Percentiles rank a stretch among this genome's conserved stretches.
Conservation (phyloP, 1,140 invertebrate genomes). For the Caerostris extrusa region DNA sequence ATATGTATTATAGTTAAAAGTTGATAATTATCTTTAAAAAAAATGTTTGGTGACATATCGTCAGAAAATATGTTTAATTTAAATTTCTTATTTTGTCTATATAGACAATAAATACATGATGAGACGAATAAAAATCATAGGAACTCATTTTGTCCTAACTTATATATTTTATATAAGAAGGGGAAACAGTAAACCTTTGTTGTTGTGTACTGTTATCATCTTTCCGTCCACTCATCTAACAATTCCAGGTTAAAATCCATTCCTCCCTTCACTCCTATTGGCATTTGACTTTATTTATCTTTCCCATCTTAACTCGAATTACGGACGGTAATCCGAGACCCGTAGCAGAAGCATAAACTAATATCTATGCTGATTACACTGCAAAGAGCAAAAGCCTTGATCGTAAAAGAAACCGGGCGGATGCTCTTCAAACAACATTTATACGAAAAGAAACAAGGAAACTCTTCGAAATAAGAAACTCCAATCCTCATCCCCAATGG, state of each 20-base stretch:
- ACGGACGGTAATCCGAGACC: constrained; percentile 40
- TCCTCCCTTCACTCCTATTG: not conserved
- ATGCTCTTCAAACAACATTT: constrained; percentile 68
- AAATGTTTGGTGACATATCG: too few species aligned
- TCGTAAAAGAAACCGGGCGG: constrained; percentile 16
- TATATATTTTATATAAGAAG: too few species aligned
- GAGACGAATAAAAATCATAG: too few species aligned
- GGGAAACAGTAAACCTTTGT: too few species aligned
- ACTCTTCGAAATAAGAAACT: constrained; percentile 68
- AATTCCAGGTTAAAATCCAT: not conserved
- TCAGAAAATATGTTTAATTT: too few species aligned
- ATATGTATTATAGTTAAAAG: not conserved
- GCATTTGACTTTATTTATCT: constrained; percentile 49
- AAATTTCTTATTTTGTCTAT: too few species aligned
- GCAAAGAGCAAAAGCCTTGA: constrained; percentile 11
- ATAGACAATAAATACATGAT: too few species aligned
- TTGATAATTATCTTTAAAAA: too few species aligned
- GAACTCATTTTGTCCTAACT: too few species aligned
- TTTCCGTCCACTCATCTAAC: not conserved
- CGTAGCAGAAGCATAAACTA: constrained; percentile 59
- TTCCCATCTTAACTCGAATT: constrained; percentile 40
- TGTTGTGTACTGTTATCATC: not conserved
- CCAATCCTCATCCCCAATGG: constrained; percentile 63
- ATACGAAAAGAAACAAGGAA: constrained; percentile 67
- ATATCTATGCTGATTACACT: constrained; percentile 56